These are phyloP conservation scores for Wasmannia auropunctata DNA, from an alignment of 1,140 invertebrate genomes.

Conservation along the genomic window DNA sequence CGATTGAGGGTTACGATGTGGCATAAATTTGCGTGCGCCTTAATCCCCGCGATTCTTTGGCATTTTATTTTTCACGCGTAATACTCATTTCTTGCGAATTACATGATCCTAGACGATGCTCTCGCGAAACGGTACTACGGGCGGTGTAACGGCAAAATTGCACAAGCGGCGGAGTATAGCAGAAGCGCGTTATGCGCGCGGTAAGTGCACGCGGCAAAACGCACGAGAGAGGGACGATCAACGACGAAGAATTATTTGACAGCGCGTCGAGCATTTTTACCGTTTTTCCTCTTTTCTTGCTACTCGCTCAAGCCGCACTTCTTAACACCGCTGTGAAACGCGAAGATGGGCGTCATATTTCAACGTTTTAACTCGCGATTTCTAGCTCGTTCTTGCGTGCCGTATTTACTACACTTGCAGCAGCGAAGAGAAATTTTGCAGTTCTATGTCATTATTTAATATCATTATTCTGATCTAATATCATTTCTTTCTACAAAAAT, in stretches of 20 bases:
- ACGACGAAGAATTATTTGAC: slow-evolving; percentile 58
- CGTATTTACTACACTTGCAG: neutral
- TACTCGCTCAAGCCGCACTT: neutral
- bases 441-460: neutral
- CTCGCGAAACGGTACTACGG: slow-evolving; percentile 48
- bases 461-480: slow-evolving; percentile 12
- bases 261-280: slow-evolving; percentile 36
- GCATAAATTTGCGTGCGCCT: slow-evolving; percentile 2
- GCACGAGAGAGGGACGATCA: slow-evolving; percentile 12
- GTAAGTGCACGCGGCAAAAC: slow-evolving; percentile 23
- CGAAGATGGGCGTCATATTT: slow-evolving; percentile 40
- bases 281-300: slow-evolving; percentile 6
- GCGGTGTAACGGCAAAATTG: slow-evolving; percentile 55
- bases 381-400: slow-evolving; percentile 32
- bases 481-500: neutral
- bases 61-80: slow-evolving; percentile 36
- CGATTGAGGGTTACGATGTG: neutral
- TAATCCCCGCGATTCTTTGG: neutral
- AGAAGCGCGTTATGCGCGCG: slow-evolving; percentile 39
- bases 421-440: neutral
- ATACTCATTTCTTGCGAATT: slow-evolving; percentile 51
- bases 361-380: slow-evolving; percentile 46
- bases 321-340: slow-evolving; percentile 21
- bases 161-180: slow-evolving; percentile 43
- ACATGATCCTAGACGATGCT: slow-evolving; percentile 35